Evolutionary conservation across 92 coral and sea anemone genomes (phyloP).

Genomic region (Hydrozoanthus gracilis): DNA sequence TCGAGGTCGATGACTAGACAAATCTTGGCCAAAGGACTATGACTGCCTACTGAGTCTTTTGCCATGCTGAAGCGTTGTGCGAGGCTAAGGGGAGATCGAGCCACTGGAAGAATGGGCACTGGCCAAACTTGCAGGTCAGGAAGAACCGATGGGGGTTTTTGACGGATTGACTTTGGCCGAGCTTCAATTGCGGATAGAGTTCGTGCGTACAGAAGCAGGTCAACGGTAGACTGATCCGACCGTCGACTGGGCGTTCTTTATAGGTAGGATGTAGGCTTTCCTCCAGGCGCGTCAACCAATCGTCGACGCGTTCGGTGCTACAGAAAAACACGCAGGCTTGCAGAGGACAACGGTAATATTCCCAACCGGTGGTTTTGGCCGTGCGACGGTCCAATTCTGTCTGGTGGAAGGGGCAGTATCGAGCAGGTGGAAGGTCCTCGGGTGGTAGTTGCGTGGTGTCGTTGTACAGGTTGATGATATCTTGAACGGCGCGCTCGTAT

Average conservation of each 20-base stretch:
- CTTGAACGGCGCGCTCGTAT: neutral
- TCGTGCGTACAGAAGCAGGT: neutral
- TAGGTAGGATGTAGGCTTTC: neutral
- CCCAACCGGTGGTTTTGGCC: neutral
- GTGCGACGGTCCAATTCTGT: neutral
- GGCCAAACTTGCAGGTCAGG: neutral
- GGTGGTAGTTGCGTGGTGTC: neutral
- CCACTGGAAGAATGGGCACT: neutral
- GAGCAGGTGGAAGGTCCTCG: neutral
- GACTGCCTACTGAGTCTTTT: neutral
- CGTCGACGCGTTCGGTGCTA: neutral
- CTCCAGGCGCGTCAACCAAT: neutral
- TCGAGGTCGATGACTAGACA: neutral
- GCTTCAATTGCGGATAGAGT: neutral
- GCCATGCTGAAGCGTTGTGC: neutral
- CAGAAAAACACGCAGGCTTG: neutral
- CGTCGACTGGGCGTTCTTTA: neutral
- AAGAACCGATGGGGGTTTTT: constrained; percentile 11
- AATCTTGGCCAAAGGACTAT: neutral
- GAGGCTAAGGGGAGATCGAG: neutral
- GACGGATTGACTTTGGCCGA: neutral
- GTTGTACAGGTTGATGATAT: neutral
- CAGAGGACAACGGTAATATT: neutral
- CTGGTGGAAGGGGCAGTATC: neutral
- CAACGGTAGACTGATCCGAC: neutral